phyloP scores from a whole-genome alignment of 37 sponge, comb jelly and placozoan genomes.

The Chondrilla cf. caribensis region DNA sequence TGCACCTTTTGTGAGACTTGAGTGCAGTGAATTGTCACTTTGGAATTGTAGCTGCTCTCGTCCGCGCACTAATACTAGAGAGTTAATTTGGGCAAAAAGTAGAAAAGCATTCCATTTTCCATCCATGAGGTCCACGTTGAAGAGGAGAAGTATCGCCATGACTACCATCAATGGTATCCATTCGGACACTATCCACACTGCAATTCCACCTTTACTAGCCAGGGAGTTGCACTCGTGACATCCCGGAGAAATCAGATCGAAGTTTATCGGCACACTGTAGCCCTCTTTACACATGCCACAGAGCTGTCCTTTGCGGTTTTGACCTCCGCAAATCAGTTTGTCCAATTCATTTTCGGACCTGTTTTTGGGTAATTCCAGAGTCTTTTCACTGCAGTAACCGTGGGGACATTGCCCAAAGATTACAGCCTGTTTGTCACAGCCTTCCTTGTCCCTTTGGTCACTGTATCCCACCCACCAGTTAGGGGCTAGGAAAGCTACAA shows the following conservation, averaged over 20 bases:
- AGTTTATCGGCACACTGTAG: constrained; percentile 1
- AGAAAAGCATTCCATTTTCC: background rate
- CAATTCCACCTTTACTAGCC: background rate
- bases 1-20: background rate
- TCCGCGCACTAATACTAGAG: background rate
- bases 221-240: background rate
- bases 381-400: background rate
- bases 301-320: background rate
- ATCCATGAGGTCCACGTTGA: background rate
- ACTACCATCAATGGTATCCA: background rate
- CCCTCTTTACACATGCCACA: constrained; percentile 17
- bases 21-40: background rate
- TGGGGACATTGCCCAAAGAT: background rate
- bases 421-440: background rate
- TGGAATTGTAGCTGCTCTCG: too few species aligned
- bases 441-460: background rate
- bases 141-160: background rate
- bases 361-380: background rate
- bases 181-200: constrained; percentile 8
- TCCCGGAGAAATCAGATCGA: background rate
- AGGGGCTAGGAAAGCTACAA: background rate
- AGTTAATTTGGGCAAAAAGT: background rate
- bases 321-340: background rate
- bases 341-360: background rate
- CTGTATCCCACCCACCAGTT: background rate